Evolutionary conservation across 2,888 invertebrate species (phyloP).

Genomic region (Serripes groenlandicus): DNA sequence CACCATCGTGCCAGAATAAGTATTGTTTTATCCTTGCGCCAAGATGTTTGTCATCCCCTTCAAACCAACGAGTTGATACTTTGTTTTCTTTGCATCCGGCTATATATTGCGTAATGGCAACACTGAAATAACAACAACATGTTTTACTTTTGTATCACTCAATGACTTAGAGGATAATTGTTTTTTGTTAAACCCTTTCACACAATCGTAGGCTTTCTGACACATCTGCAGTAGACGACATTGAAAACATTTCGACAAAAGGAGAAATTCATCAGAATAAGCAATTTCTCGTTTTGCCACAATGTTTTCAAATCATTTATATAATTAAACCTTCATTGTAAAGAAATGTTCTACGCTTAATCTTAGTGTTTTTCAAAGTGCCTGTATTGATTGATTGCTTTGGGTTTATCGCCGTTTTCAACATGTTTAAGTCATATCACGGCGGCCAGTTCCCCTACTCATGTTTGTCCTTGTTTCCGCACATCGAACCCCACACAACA

Average conservation of each 20-base stretch:
- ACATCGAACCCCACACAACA: too few species aligned
- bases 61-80: conserved; percentile 89
- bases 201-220: not conserved
- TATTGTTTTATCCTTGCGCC: conserved; percentile 90
- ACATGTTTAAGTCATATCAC: too few species aligned
- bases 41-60: conserved; percentile 88
- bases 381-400: too few species aligned
- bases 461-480: too few species aligned
- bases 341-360: not conserved
- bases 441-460: too few species aligned
- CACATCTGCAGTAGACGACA: not conserved
- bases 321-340: not conserved
- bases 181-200: too few species aligned
- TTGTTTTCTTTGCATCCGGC: conserved; percentile 87
- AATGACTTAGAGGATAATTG: too few species aligned
- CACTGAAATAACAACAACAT: conserved; percentile 86
- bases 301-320: not conserved
- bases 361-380: not conserved
- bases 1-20: conserved; percentile 91
- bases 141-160: not conserved
- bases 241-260: not conserved
- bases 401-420: too few species aligned
- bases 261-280: conserved; percentile 1
- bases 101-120: conserved; percentile 91
- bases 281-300: conserved; percentile 3